These are phyloP conservation scores for Barbus barbus DNA, from an alignment of 2,113 vertebrate genomes.

Conservation along the genomic window DNA sequence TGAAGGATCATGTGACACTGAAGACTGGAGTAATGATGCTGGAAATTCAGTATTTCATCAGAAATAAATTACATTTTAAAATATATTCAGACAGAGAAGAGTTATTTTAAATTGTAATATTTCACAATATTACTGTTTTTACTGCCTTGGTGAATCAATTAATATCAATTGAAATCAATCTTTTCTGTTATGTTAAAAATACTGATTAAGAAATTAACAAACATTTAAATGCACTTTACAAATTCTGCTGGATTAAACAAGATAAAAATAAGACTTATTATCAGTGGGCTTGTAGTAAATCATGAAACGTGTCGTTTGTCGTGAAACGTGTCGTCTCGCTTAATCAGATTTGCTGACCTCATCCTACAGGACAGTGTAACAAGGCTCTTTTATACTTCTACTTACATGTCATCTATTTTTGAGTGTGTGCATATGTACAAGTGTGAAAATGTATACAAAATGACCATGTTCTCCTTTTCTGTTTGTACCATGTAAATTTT, in stretches of 20 bases:
- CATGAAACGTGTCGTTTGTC: background rate
- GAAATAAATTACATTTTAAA: background rate
- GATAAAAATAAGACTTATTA: background rate
- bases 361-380: background rate
- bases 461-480: background rate
- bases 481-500: background rate
- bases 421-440: background rate
- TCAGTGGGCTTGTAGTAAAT: too few species aligned
- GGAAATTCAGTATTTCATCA: background rate
- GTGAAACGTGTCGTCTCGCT: background rate
- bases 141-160: too few species aligned
- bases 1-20: background rate
- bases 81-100: background rate
- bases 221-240: background rate
- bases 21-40: too few species aligned
- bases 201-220: background rate
- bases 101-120: background rate
- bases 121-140: background rate
- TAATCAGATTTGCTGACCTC: slow-evolving; percentile 10
- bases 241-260: background rate
- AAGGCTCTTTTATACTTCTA: too few species aligned
- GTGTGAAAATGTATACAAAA: background rate
- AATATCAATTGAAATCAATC: too few species aligned
- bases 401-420: background rate
- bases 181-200: too few species aligned